Base-by-base conservation (phyloP, 1,140 invertebrate genomes). In the Teleogryllus occipitalis region DNA sequence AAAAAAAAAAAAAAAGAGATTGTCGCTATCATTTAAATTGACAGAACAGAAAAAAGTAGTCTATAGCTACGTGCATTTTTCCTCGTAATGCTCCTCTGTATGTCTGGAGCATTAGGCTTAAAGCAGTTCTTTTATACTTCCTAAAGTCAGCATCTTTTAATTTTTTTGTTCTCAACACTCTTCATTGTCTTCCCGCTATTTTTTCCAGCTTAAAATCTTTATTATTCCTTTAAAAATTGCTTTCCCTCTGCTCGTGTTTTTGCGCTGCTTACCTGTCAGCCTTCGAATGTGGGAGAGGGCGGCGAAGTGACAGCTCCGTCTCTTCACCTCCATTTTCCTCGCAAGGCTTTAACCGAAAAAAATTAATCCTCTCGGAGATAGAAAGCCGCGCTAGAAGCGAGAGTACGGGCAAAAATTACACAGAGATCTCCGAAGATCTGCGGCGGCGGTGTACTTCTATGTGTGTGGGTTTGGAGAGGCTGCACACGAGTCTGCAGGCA, bases 201-300 rank as follows among this genome's bases (percentile, higher is more conserved):
- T 65, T 65, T 65, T 65, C 27, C 18, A 65, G 54, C 54, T 65
- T 65, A 65, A 65, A 65, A 65, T 65, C 54, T 65, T 65, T 65
- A 65, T 65, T 65, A 65, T 65, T 65, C 54, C 54, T 65, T 65
- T 65, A 65, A 65, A 65, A 65, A 65, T 65, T 65, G 54, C 54
- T 65, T 10, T 10, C 54, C 10, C 54, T 65, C 18, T 65, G 10
- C 10, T 65, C 54, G 54, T 65, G 10, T 65, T 65, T 65, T 65
- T 65, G 54, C 18, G 54, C 54, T 14, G 54, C 54, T 65, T 65
- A 65, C 54, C 54, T 65, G 54, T 65, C 54, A 65, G 18, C 54
- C 54, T 65, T 65, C 54, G 54, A 65, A 65, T 65, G 54, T 65
- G 54, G 18, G 18, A 14, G 54, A 65, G 10, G 18, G 10, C 18